These are phyloP conservation scores for Chiloscyllium plagiosum DNA, from an alignment of 2,113 vertebrate genomes.

Conservation along the genomic window DNA sequence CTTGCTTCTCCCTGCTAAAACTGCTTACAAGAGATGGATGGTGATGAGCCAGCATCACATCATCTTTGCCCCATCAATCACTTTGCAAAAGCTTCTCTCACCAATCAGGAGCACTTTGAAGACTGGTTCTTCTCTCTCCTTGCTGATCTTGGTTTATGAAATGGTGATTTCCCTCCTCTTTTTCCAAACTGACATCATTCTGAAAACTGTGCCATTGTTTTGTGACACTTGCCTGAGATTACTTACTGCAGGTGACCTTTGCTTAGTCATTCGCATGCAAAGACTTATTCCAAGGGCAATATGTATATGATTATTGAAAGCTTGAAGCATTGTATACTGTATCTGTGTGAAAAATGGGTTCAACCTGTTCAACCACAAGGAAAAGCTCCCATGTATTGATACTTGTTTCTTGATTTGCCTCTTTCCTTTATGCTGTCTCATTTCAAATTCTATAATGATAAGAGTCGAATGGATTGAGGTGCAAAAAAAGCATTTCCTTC, in stretches of 20 bases:
- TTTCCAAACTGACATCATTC: background rate
- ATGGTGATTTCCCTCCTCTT: background rate
- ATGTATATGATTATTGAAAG: background rate
- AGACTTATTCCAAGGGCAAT: background rate
- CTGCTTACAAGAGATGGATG: background rate
- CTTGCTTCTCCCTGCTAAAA: background rate
- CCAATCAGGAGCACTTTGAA: background rate
- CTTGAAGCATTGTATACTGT: background rate
- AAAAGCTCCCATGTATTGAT: slow-evolving; percentile 14
- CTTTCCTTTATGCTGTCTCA: slow-evolving; percentile 31
- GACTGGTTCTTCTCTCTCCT: background rate
- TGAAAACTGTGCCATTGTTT: background rate
- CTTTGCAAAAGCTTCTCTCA: background rate
- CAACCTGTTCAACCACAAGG: background rate
- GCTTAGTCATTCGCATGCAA: background rate
- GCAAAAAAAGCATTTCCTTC: slow-evolving; percentile 32
- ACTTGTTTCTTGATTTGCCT: slow-evolving; percentile 26
- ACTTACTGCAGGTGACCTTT: background rate
- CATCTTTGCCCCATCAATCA: background rate
- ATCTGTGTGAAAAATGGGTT: background rate
- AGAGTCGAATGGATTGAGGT: slow-evolving; percentile 36
- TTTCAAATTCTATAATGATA: slow-evolving; percentile 35
- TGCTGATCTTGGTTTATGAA: background rate
- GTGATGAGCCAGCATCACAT: background rate
- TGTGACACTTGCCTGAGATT: background rate